A percentile compares a stretch with the other conserved stretches of the same genome.
Evolutionary conservation across 2,888 invertebrate species (phyloP).

Genomic region (Liopterus haemorrhoidalis): DNA sequence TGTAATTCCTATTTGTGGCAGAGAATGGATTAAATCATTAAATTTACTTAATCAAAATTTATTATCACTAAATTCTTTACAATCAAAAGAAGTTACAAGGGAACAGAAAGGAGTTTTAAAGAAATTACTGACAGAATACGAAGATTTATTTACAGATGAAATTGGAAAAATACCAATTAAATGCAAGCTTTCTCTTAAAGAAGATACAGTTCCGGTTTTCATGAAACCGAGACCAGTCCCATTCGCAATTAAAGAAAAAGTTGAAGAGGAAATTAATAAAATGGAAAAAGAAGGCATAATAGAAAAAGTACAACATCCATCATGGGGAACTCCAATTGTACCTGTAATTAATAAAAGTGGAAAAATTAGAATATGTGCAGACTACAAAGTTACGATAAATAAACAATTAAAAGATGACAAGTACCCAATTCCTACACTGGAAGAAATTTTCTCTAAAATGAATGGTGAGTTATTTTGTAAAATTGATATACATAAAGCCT

Average conservation of each 20-base stretch:
- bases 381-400: slow-evolving; percentile 23
- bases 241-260: background rate
- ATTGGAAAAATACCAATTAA: slow-evolving; percentile 1
- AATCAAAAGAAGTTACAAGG: background rate
- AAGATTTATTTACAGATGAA: slow-evolving; percentile 9
- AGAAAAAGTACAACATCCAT: background rate
- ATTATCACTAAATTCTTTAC: background rate
- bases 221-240: slow-evolving; percentile 9
- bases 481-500: slow-evolving; percentile 22
- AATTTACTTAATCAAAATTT: background rate
- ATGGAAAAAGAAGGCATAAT: slow-evolving; percentile 16
- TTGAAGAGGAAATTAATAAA: slow-evolving; percentile 10
- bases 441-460: slow-evolving; percentile 25
- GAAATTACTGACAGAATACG: background rate
- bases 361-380: slow-evolving; percentile 29
- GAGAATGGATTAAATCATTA: slow-evolving; percentile 4
- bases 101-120: background rate
- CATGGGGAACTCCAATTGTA: slow-evolving; percentile 30
- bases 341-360: slow-evolving; percentile 28
- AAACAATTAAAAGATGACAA: slow-evolving; percentile 18
- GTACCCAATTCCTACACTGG: slow-evolving; percentile 34
- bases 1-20: slow-evolving; percentile 1
- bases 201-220: slow-evolving; percentile 4
- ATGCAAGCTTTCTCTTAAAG: slow-evolving; percentile 7
- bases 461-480: slow-evolving; percentile 22